Conservation (phyloP, 2,113 vertebrate species). For the Chaetodon auriga region DNA sequence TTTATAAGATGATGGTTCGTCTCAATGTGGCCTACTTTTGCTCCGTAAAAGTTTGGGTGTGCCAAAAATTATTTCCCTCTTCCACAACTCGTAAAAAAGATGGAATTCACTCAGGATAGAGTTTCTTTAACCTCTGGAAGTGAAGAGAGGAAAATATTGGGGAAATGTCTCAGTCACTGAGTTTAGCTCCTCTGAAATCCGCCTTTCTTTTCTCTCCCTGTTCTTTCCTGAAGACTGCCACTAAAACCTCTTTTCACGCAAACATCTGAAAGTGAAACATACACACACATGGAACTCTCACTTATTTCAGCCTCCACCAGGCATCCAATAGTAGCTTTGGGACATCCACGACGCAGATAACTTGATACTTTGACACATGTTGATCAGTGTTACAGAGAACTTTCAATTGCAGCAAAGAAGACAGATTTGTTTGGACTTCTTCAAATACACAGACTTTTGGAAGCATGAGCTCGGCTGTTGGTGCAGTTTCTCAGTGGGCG, state of each 20-base stretch:
- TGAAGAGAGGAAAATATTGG: constrained; percentile 67
- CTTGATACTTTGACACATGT: not conserved
- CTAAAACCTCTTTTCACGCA: not conserved
- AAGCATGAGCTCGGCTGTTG: constrained; percentile 17
- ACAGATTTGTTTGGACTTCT: not conserved
- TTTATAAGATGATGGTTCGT: constrained; percentile 59
- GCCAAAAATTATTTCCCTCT: constrained; percentile 77
- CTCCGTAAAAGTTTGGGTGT: constrained; percentile 57
- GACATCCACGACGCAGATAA: not conserved
- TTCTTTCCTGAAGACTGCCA: not conserved
- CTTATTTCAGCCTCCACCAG: not conserved
- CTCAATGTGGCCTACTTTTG: constrained; percentile 72
- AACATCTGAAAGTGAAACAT: constrained; percentile 6
- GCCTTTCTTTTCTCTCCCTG: not conserved
- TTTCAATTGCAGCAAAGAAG: not conserved
- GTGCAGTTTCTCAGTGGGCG: constrained; percentile 28
- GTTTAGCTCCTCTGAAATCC: constrained; percentile 43
- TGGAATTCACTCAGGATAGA: constrained; percentile 55
- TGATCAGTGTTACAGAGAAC: not conserved
- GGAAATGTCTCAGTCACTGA: constrained; percentile 59
- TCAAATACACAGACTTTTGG: not conserved
- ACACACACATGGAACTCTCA: not conserved
- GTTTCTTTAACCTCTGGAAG: constrained; percentile 76
- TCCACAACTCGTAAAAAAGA: constrained; percentile 70
- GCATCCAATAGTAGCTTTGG: not conserved